Conservation (phyloP, 1,140 invertebrate species). For the Eufriesea mexicana region DNA sequence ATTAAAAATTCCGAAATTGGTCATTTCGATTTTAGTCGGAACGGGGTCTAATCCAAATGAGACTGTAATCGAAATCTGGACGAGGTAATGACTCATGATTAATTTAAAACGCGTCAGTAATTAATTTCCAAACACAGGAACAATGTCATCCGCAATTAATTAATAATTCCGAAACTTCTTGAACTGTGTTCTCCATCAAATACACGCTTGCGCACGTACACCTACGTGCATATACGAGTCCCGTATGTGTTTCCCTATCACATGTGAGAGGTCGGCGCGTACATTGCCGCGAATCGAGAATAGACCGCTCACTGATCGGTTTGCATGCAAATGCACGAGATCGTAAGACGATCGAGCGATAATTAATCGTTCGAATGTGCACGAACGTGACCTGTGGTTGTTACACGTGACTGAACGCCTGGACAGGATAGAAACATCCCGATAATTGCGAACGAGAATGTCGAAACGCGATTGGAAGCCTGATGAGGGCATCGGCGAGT, state of each 20-base stretch:
- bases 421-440: not conserved
- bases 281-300: not conserved
- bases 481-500: not conserved
- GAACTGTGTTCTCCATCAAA: not conserved
- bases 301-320: slow-evolving; percentile 9
- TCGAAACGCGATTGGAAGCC: not conserved
- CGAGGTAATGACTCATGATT: not conserved
- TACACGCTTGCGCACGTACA: too few relatives aligned
- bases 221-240: too few relatives aligned
- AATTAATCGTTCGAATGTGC: slow-evolving; percentile 30
- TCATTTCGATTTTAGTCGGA: too few relatives aligned
- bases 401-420: slow-evolving; percentile 3
- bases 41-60: too few relatives aligned
- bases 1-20: too few relatives aligned
- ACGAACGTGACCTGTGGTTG: slow-evolving; percentile 19
- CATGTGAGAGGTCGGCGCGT: not conserved
- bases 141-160: not conserved
- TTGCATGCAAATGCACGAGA: slow-evolving; percentile 19
- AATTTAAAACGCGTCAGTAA: not conserved
- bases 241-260: not conserved
- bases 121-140: not conserved
- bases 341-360: slow-evolving; percentile 38
- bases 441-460: not conserved
- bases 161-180: not conserved
- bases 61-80: too few relatives aligned